A percentile compares a stretch with the other conserved stretches of the same genome.
Conservation (phyloP, 1,140 invertebrate genomes). For the Stenopsyche tienmushanensis region DNA sequence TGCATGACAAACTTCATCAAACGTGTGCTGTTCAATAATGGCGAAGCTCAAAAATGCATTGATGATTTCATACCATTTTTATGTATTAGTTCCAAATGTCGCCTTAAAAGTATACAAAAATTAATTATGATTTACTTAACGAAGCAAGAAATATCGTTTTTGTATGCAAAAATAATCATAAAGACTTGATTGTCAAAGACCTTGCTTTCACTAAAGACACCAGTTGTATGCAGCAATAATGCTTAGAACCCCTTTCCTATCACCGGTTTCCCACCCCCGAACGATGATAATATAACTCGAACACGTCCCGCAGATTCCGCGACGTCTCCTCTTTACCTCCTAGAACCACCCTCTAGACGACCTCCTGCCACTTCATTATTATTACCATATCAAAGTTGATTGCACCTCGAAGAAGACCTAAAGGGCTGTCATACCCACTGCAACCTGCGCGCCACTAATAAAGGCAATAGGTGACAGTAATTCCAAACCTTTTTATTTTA, state of each 20-base stretch:
- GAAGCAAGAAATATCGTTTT: too few relatives aligned
- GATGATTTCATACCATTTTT: too few relatives aligned
- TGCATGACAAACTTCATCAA: too few relatives aligned
- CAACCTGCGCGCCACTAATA: constrained; percentile 29
- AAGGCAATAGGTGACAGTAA: constrained; percentile 22
- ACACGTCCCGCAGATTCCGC: constrained; percentile 41
- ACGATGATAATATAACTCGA: constrained; percentile 38
- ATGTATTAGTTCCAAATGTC: too few relatives aligned
- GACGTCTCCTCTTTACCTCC: constrained; percentile 33
- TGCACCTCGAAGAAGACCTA: constrained; percentile 33
- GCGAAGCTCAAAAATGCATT: too few relatives aligned
- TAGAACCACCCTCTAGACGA: constrained; percentile 5
- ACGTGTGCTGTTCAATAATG: too few relatives aligned
- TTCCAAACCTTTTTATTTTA: not conserved
- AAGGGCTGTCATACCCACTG: constrained; percentile 33
- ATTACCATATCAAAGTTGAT: constrained; percentile 43
- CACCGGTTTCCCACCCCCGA: not conserved
- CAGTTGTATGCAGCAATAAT: constrained; percentile 15
- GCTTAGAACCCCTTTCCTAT: not conserved
- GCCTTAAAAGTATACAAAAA: too few relatives aligned
- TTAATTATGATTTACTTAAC: too few relatives aligned
- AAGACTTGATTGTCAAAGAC: too few relatives aligned
- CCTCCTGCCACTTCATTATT: constrained; percentile 34
- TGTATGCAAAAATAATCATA: too few relatives aligned
- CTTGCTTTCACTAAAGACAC: not conserved